These are phyloP conservation scores for Ctenochaetus hawaiiensis DNA, from an alignment of 2,797 vertebrate species.

Conservation along the genomic window DNA sequence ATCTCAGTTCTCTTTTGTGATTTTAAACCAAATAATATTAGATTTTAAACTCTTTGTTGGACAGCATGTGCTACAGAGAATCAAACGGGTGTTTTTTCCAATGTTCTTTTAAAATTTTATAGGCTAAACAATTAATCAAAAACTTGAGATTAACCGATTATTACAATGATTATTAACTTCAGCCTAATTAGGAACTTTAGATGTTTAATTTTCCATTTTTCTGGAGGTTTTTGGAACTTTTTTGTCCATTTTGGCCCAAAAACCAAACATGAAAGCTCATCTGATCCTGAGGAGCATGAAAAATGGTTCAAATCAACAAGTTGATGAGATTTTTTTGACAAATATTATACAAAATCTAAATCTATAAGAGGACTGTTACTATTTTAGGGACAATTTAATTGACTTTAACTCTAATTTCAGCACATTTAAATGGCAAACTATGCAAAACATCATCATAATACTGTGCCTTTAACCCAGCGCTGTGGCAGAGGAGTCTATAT, in stretches of 20 bases:
- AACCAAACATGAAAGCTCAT: not conserved
- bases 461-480: not conserved
- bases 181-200: not conserved
- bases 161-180: not conserved
- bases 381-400: not conserved
- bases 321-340: too few relatives aligned
- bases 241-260: not conserved
- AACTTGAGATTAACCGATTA: not conserved
- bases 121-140: not conserved
- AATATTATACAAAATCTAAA: too few relatives aligned
- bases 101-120: not conserved
- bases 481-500: not conserved
- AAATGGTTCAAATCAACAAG: not conserved
- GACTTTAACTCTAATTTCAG: not conserved
- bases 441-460: not conserved
- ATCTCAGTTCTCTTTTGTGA: too few relatives aligned
- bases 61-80: not conserved
- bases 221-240: not conserved
- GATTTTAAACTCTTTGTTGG: not conserved
- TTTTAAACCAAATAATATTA: too few relatives aligned
- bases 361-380: too few relatives aligned
- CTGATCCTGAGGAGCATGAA: not conserved
- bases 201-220: not conserved
- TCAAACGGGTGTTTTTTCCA: not conserved
- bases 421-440: not conserved